phyloP scores from a whole-genome alignment of 2,888 invertebrate species.

The Noctua janthina region DNA sequence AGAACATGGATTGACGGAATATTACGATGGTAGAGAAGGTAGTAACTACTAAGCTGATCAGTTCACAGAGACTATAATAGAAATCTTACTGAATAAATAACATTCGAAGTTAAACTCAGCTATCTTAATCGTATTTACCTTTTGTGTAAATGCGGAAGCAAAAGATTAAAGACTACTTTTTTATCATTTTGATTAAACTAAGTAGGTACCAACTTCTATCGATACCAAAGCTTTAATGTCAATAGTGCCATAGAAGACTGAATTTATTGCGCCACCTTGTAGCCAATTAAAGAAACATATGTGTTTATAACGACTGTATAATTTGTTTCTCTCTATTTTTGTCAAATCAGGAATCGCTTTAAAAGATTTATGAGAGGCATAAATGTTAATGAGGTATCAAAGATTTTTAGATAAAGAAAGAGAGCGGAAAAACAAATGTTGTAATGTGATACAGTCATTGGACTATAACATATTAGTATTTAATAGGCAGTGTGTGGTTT shows the following conservation, averaged over 20 bases:
- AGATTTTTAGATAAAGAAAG: conserved; percentile 14
- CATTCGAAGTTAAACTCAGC: neutral
- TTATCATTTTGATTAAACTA: neutral
- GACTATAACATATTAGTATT: neutral
- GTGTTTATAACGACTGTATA: conserved; percentile 44
- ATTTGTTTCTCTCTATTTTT: conserved; percentile 44
- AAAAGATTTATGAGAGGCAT: conserved; percentile 40
- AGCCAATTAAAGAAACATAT: conserved; percentile 33
- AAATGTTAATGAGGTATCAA: conserved; percentile 25
- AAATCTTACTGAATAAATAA: neutral
- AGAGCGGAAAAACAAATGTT: neutral
- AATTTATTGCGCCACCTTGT: conserved; percentile 42
- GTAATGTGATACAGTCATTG: neutral
- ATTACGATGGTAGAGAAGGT: neutral
- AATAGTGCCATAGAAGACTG: conserved; percentile 12
- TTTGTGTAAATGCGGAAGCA: conserved; percentile 24
- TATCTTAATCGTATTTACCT: neutral
- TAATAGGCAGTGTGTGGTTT: neutral
- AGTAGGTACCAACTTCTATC: neutral
- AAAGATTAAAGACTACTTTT: neutral
- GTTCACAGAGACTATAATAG: neutral
- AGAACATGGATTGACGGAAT: neutral
- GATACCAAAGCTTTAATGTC: conserved; percentile 35
- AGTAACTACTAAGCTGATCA: neutral
- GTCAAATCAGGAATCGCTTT: conserved; percentile 33